Base-by-base conservation (phyloP, 2,113 vertebrate species). In the Cynoglossus semilaevis region DNA sequence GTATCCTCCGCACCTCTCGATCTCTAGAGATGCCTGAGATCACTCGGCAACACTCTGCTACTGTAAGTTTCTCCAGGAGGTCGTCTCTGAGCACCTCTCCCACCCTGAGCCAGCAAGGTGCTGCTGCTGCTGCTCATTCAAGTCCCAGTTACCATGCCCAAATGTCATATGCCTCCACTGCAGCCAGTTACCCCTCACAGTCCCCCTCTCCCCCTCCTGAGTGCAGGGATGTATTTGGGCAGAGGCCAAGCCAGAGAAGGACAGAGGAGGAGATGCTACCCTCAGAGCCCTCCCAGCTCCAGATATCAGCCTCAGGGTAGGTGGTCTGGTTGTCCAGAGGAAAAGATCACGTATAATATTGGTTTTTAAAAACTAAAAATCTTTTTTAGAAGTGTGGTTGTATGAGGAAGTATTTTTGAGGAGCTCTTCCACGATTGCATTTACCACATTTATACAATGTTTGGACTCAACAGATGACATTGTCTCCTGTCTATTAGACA, bases 241-340 rank as follows among this genome's bases (percentile, higher is more conserved):
- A 94, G 90, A 93, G 94, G 68, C 90, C 94, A 67, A 94, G 94
- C 81, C 94, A 95, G 22, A 92, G 93, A 85, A 94, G 94, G 87
- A 91, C 90, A 70, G 91, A 90, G 84, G 95, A 98, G 88, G 97
- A 98, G 88, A 93, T 96, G 87, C 93, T 96, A 79, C 92, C 94
- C 84, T 96, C 95, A 67, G 95, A 97, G 90, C 91, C 92, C 72
- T 93, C 95, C 47, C 89, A 93, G 78, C 93, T 94, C 83, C 93
- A 92, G 74, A 90, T 94, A 90, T 92, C 95, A 79, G 79, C 94
- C 91, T 93, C 96, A 91, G 96, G 96, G 97, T 97, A 95, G 97
- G 97, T 96, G 89, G 85, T 87, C 60, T 58, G 22, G 22, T 29
- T 29, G 22, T 29, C 22, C 22, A 29, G 22, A 6, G 6, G 22